These are phyloP conservation scores for Poeciliopsis infans DNA, from an alignment of 2,797 vertebrate species.

Conservation along the genomic window DNA sequence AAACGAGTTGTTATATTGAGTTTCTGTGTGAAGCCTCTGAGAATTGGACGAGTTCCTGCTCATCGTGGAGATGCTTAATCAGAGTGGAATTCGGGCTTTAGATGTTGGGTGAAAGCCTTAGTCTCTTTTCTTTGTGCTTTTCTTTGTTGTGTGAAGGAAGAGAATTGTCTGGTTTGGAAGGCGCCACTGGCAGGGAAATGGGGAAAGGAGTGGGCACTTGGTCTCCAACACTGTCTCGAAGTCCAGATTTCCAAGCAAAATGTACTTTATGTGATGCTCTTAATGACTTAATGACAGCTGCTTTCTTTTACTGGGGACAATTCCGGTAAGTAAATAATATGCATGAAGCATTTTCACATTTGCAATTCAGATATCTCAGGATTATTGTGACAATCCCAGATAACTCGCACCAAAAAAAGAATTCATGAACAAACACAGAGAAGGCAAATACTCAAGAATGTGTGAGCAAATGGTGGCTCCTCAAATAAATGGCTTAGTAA, in stretches of 20 bases:
- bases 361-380: not conserved
- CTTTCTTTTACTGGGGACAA: not conserved
- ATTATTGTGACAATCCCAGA: not conserved
- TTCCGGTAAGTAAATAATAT: not conserved
- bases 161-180: not conserved
- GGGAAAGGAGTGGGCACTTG: not conserved
- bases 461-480: not conserved
- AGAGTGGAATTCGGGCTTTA: not conserved
- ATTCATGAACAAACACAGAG: not conserved
- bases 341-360: not conserved
- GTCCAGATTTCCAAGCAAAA: not conserved
- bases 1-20: not conserved
- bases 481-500: not conserved
- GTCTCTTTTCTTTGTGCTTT: not conserved
- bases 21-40: not conserved
- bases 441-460: not conserved
- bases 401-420: not conserved
- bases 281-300: not conserved
- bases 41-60: not conserved
- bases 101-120: not conserved
- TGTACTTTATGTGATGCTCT: not conserved
- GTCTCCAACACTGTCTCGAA: not conserved
- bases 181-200: not conserved
- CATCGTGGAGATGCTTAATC: not conserved
- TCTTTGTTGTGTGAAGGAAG: constrained; percentile 3